Conservation (phyloP, 2,797 vertebrate genomes). For the Cichlasoma orientale region DNA sequence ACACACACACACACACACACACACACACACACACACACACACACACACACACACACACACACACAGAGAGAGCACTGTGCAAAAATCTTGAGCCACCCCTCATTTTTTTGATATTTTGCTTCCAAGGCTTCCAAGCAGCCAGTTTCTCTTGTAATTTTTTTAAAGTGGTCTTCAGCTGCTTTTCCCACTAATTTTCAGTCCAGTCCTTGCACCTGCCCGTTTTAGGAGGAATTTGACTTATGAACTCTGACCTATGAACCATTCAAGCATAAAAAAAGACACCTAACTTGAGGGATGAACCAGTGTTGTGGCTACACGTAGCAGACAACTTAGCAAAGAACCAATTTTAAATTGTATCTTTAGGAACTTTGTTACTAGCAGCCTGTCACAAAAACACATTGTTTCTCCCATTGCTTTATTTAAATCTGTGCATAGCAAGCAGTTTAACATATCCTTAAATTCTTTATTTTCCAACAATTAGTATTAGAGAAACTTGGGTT, state of each 20-base stretch:
- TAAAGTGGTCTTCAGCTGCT: no score
- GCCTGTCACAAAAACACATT: neutral
- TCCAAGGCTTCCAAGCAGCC: neutral
- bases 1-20: neutral
- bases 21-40: neutral
- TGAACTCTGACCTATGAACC: neutral
- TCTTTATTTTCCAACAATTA: no score
- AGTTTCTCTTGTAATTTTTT: neutral
- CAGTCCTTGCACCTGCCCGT: rapidly evolving
- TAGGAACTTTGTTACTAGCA: neutral
- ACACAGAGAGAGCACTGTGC: neutral
- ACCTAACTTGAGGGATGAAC: neutral
- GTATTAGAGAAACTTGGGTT: no score
- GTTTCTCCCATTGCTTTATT: neutral
- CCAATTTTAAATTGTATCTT: neutral
- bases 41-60: neutral
- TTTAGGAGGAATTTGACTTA: neutral
- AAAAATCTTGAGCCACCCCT: neutral
- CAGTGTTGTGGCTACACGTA: neutral
- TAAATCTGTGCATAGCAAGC: no score
- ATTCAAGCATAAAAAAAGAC: neutral
- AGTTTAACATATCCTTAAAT: no score
- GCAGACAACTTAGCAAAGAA: neutral
- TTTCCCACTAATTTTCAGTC: neutral
- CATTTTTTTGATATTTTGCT: neutral